phyloP scores from a whole-genome alignment of 2,797 vertebrate genomes.

The Rachycentron canadum region DNA sequence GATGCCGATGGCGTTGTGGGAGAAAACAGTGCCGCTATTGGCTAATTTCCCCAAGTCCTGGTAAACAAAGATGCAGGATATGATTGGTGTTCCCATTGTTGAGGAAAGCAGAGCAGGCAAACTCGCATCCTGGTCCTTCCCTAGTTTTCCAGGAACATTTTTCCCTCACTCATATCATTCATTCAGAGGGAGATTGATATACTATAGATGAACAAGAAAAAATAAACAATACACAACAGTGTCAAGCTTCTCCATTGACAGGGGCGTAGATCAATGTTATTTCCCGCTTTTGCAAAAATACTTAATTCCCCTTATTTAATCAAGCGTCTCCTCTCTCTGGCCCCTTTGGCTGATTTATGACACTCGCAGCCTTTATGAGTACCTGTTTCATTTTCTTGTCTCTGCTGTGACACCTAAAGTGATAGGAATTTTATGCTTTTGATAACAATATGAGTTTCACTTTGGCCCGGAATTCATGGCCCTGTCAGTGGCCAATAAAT shows the following conservation, averaged over 20 bases:
- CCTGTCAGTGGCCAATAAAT: slow-evolving; percentile 83
- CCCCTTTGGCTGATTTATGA: slow-evolving; percentile 78
- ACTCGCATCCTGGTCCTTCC: slow-evolving; percentile 36
- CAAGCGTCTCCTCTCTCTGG: slow-evolving; percentile 70
- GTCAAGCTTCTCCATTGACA: slow-evolving; percentile 73
- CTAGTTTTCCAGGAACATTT: slow-evolving; percentile 31
- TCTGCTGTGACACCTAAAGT: slow-evolving; percentile 86
- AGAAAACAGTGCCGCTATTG: slow-evolving; percentile 54
- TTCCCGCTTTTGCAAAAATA: slow-evolving; percentile 85
- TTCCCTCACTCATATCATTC: slow-evolving; percentile 55
- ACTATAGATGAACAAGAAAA: slow-evolving; percentile 65
- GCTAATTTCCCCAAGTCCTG: slow-evolving; percentile 59
- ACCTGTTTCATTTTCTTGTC: slow-evolving; percentile 86
- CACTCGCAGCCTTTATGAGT: slow-evolving; percentile 82
- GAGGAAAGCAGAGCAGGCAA: slow-evolving; percentile 33
- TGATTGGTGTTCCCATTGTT: slow-evolving; percentile 49
- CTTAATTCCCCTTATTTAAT: slow-evolving; percentile 86
- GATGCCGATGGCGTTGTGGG: slow-evolving; percentile 63
- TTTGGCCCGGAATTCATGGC: slow-evolving; percentile 82
- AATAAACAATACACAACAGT: slow-evolving; percentile 77
- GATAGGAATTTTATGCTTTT: slow-evolving; percentile 88
- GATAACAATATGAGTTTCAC: slow-evolving; percentile 88
- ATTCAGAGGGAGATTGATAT: slow-evolving; percentile 66
- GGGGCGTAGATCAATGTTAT: slow-evolving; percentile 82
- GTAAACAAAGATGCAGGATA: slow-evolving; percentile 65